Evolutionary conservation across 2,113 vertebrate genomes (phyloP).

Genomic region (Megalops atlanticus): DNA sequence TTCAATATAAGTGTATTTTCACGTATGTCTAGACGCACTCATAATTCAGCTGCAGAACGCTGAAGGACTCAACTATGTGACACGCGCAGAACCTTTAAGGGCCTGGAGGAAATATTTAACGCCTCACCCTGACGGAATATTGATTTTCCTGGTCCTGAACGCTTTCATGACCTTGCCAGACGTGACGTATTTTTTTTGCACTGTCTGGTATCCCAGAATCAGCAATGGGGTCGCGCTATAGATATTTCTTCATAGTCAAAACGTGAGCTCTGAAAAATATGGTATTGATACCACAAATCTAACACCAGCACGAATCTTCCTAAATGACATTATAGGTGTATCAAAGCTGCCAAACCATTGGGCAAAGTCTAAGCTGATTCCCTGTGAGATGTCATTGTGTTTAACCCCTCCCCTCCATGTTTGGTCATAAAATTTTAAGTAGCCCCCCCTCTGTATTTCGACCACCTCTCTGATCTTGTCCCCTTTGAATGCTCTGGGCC

Average conservation of each 20-base stretch:
- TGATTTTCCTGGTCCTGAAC: conserved; percentile 13
- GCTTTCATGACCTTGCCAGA: conserved; percentile 31
- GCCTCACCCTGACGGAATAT: conserved; percentile 23
- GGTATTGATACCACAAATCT: too few species aligned
- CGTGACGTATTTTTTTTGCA: conserved; percentile 27
- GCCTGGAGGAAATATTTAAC: conserved; percentile 31
- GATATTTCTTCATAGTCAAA: too few species aligned
- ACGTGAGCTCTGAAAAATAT: too few species aligned
- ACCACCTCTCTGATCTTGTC: conserved; percentile 72
- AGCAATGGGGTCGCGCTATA: not conserved
- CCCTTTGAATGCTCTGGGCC: conserved; percentile 70
- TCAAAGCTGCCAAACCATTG: not conserved
- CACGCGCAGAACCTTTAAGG: conserved; percentile 19
- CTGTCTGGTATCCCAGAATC: conserved; percentile 15
- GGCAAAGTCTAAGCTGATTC: not conserved
- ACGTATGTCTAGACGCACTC: not conserved
- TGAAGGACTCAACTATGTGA: conserved; percentile 7
- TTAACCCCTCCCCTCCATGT: conserved; percentile 59
- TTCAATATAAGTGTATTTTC: not conserved
- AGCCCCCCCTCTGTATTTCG: conserved; percentile 56
- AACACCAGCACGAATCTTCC: too few species aligned
- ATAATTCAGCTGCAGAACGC: conserved; percentile 11
- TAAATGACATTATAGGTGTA: not conserved
- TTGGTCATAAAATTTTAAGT: conserved; percentile 81
- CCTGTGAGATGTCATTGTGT: not conserved